Percentiles rank a stretch among this genome's conserved stretches.
These are phyloP conservation scores for Lobophora halterata DNA, from an alignment of 2,888 invertebrate species.

Conservation along the genomic window DNA sequence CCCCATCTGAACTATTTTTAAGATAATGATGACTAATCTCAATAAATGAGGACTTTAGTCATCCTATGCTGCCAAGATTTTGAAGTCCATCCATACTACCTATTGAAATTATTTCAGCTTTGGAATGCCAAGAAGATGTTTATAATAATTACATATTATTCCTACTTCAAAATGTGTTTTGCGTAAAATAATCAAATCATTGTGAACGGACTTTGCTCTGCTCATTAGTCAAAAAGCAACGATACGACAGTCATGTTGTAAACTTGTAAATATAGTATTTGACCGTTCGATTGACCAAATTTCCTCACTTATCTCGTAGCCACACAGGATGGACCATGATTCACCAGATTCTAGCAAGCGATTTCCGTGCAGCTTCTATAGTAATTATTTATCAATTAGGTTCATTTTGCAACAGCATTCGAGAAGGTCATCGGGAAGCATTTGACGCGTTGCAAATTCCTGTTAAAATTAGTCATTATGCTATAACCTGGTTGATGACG, in stretches of 20 bases:
- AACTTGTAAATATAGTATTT: no score
- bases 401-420: conserved; percentile 39
- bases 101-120: no score
- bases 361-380: conserved; percentile 42
- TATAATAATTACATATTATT: no score
- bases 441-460: conserved; percentile 42
- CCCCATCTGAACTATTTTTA: conserved; percentile 7
- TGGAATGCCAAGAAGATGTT: no score
- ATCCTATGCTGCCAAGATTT: conserved; percentile 26
- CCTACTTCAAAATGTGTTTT: no score
- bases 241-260: no score
- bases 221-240: no score
- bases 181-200: no score
- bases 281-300: no score
- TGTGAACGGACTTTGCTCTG: no score
- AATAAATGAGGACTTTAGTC: conserved; percentile 1
- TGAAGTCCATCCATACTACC: no score
- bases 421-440: conserved; percentile 28
- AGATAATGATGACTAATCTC: conserved; percentile 2
- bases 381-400: conserved; percentile 46
- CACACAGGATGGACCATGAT: conserved; percentile 32
- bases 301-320: conserved; percentile 27
- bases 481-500: conserved; percentile 23
- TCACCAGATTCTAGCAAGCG: conserved; percentile 39
- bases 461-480: conserved; percentile 38